Evolutionary conservation across 2,888 invertebrate genomes (phyloP), one percentile per base, ranked within the genome.

Genomic region (Tetanocera ferruginea): DNA sequence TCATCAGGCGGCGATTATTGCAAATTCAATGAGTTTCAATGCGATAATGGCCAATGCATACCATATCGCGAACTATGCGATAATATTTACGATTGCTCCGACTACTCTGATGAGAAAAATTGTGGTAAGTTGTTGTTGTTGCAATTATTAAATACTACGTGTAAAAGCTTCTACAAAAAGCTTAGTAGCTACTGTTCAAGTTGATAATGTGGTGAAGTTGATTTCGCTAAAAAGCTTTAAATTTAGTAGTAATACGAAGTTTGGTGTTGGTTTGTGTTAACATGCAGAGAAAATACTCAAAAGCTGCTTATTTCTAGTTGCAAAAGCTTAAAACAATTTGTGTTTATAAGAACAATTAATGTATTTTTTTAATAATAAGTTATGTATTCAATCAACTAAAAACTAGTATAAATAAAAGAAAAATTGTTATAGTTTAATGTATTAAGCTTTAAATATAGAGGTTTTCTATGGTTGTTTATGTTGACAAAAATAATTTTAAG

Each of bases 21-120:
- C 88, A 90, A 89, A 88, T 88, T 76, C 80, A 83, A 86, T 83
- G 86, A 92, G 90, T 94, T 94, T 91, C 92, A 90, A 88, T 97
- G 96, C 91, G 91, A 92, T 84, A 91, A 90, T 86, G 93, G 93
- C 84, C 91, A 91, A 86, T 91, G 93, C 86, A 92, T 94, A 86
- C 89, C 91, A 51, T 88, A 90, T 82, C 87, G 88, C 83, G 90
- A 90, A 87, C 90, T 91, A 86, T 94, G 94, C 89, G 92, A 95
- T 90, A 91, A 92, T 72, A 90, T 90, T 78, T 91, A 91, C 84
- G 94, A 95, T 91, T 95, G 95, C 88, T 89, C 90, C 83, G 95
- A 96, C 91, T 91, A 92, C 87, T 93, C 94, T 55, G 95, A 96
- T 88, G 95, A 95, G 90, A 91, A 92, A 84, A 91, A 93, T 87